phyloP scores from a whole-genome alignment of 2,797 vertebrate genomes.

The Anguilla pacifica region DNA sequence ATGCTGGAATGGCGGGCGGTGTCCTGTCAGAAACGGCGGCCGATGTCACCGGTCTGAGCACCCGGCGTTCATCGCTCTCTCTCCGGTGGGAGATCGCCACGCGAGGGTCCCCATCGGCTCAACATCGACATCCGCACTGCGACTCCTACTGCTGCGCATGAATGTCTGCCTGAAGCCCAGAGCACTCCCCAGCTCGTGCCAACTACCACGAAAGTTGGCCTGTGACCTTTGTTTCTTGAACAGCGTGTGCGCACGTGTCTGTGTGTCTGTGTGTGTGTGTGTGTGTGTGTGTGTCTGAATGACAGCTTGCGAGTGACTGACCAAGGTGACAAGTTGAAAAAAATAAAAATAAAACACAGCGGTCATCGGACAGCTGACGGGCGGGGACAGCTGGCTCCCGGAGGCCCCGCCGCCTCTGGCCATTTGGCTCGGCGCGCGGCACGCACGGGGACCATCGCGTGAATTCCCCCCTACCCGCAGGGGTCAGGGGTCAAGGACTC shows the following conservation, averaged over 20 bases:
- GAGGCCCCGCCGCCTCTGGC: neutral
- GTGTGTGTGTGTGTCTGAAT: neutral
- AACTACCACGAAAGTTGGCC: neutral
- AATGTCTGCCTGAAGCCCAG: neutral
- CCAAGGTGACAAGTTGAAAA: neutral
- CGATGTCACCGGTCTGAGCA: neutral
- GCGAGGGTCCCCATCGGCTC: neutral
- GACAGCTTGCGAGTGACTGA: neutral
- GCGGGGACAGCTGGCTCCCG: neutral
- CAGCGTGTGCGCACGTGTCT: no score
- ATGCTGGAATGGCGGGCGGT: neutral
- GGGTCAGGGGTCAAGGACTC: slow-evolving; percentile 1
- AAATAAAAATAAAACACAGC: neutral
- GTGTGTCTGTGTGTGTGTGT: slow-evolving; percentile 48
- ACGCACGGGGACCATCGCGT: neutral
- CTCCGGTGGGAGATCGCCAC: neutral
- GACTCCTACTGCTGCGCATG: no score
- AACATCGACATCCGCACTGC: no score
- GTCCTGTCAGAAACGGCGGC: neutral
- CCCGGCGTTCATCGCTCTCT: no score
- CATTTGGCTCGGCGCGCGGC: neutral
- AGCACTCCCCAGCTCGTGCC: neutral
- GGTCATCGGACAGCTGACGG: neutral
- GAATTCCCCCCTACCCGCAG: neutral
- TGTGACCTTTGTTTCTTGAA: neutral